These are phyloP conservation scores for Panzeria rudis DNA, from an alignment of 2,888 invertebrate species.

Conservation along the genomic window DNA sequence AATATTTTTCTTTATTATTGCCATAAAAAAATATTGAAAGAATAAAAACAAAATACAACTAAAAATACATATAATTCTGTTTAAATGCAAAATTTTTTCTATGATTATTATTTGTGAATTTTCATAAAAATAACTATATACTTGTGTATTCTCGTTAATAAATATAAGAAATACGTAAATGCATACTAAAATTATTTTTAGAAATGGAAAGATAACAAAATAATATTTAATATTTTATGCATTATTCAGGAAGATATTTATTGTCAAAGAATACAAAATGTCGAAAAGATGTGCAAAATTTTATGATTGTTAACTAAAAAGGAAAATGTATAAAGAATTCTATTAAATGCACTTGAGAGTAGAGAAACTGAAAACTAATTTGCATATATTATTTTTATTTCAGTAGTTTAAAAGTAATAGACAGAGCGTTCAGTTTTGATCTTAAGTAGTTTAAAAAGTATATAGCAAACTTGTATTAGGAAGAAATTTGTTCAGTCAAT, in stretches of 20 bases:
- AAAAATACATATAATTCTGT: slow-evolving; percentile 32
- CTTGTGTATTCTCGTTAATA: not conserved
- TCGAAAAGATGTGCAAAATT: not conserved
- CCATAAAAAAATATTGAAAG: slow-evolving; percentile 29
- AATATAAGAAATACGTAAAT: not conserved
- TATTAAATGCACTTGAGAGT: not conserved
- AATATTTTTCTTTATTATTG: slow-evolving; percentile 46
- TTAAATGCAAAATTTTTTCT: slow-evolving; percentile 53
- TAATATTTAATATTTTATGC: not conserved
- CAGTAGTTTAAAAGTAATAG: not conserved
- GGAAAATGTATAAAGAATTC: not conserved
- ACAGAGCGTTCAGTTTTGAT: not conserved
- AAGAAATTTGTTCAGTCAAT: slow-evolving; percentile 3
- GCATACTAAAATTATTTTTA: not conserved
- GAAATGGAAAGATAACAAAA: not conserved
- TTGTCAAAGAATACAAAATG: not conserved
- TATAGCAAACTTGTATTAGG: not conserved
- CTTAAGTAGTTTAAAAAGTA: not conserved
- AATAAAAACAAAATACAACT: slow-evolving; percentile 13
- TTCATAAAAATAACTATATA: not conserved
- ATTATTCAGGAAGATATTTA: not conserved
- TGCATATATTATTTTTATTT: slow-evolving; percentile 15
- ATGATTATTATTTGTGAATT: not conserved
- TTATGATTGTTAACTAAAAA: not conserved
- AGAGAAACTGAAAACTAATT: slow-evolving; percentile 10